Evolutionary conservation across 2,888 invertebrate species (phyloP), one percentile per base, ranked within the genome.

Genomic region (Rhingia campestris): DNA sequence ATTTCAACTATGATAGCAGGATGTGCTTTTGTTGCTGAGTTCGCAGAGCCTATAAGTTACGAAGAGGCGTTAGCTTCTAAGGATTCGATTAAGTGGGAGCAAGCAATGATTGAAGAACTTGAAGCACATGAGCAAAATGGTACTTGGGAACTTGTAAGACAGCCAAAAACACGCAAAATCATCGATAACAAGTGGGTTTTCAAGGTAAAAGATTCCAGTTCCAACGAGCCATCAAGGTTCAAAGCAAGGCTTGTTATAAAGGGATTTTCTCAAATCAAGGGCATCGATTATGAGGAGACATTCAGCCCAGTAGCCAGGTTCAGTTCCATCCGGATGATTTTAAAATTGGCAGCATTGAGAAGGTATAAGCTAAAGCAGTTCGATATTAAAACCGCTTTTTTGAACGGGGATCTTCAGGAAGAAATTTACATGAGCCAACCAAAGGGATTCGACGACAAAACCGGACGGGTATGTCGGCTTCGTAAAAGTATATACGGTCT

Each of bases 251-350:
- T 89, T 12, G 89, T 89, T 10, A 88, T 87, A 10, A 69, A 87
- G 41, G 88, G 88, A 45, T 89, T 86, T 70, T 73, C 82, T 2
- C 88, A 89, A 70, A 72, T 87, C 72, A 84, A 76, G 45, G 88
- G 87, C 6, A 70, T 87, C 32, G 88, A 89, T 82, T 89, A 88
- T 81, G 73, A 87, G 30, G 88, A 89, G 67, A 88, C 88, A 0
- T 90, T 88, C 67, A 87, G 89, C 53, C 88, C 89, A n/a, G 89
- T 89, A 1, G 87, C 86, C 10, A 86, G 81, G 80, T 82, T 86
- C 51, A 75, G 86, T 14, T 88, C 87, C 1, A 79, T 88, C 33
- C 84, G 87, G 73, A 75, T 81, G 47, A 70, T 88, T 73, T 73
- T 86, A 61, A 67, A 86, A 37, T 72, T 86, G 54, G 84, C 86